Percentiles rank a stretch among this genome's conserved stretches.
Evolutionary conservation across 2,113 vertebrate genomes (phyloP).

Genomic region (Agelaius tricolor): DNA sequence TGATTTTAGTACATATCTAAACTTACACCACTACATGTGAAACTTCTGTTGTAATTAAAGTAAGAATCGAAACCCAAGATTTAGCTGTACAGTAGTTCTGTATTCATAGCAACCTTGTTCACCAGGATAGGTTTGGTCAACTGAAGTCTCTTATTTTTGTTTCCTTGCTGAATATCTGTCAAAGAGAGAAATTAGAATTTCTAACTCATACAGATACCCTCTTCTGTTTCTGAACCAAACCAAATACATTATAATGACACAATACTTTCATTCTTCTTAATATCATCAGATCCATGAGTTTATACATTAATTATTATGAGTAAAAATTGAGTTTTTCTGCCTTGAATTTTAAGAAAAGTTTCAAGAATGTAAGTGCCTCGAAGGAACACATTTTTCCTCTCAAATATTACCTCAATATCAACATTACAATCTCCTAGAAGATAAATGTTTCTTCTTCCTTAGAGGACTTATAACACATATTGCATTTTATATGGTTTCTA

Average conservation of each 20-base stretch:
- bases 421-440: neutral
- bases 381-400: neutral
- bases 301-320: neutral
- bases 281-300: neutral
- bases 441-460: neutral
- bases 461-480: neutral
- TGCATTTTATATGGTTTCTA: neutral
- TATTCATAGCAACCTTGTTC: slow-evolving; percentile 34
- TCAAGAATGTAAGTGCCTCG: neutral
- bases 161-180: neutral
- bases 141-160: slow-evolving; percentile 28
- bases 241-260: neutral
- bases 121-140: slow-evolving; percentile 14
- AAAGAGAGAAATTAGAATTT: neutral
- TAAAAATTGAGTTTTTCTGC: neutral
- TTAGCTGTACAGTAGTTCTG: neutral
- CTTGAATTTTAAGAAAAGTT: neutral
- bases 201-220: neutral
- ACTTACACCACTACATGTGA: neutral
- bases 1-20: neutral
- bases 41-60: neutral
- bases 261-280: neutral
- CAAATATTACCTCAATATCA: neutral
- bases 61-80: neutral
- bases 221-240: slow-evolving; percentile 11